Evolutionary conservation across 2,797 vertebrate genomes (phyloP), one percentile per base, ranked within the genome.

Genomic region (Argentina silus): DNA sequence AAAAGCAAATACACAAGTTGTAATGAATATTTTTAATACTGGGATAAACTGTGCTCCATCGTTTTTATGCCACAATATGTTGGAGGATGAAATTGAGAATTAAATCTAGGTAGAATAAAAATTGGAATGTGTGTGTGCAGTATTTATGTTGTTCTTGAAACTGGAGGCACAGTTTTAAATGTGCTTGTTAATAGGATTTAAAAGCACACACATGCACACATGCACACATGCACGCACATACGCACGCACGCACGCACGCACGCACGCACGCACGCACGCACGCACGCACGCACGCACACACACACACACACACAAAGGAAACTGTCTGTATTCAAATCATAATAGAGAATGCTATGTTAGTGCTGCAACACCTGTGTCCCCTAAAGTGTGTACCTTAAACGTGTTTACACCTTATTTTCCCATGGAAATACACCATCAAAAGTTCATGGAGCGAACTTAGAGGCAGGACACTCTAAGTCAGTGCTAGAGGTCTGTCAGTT

Each of bases 121-220:
- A 43, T 67, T 47, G 43, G 44, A 19, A 10, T 65, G 43, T 65
- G 62, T 45, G 23, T 47, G 15, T 47, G 62, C 44, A 11, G 17
- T 4, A 15, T 14, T 12, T 36, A 23, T 75, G 2, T 56, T 12
- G 70, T 7, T 56, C 48, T 15, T 45, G 42, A 14, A 50, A 72
- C 68, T 67, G 65, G 36, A 72, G 59, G 55, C 55, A n/a, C 14
- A 60, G 55, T 57, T 73, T 59, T 44, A 67, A 69, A 55, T 68
- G 67, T 68, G n/a, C 3, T 43, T 14, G 11, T 12, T 59, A 69
- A 69, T 21, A 47, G 67, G n/a, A 69, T 56, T 56, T 17, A 69
- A 17, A 36, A 2, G 27, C 27, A 36, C 2, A 36, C 27, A 36
- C 68, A 21, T 15, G 45, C 57, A 23, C 51, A 55, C 21, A 62